These are phyloP conservation scores for Camelus dromedarius DNA, from an alignment of 2,113 vertebrate species.

Conservation along the genomic window DNA sequence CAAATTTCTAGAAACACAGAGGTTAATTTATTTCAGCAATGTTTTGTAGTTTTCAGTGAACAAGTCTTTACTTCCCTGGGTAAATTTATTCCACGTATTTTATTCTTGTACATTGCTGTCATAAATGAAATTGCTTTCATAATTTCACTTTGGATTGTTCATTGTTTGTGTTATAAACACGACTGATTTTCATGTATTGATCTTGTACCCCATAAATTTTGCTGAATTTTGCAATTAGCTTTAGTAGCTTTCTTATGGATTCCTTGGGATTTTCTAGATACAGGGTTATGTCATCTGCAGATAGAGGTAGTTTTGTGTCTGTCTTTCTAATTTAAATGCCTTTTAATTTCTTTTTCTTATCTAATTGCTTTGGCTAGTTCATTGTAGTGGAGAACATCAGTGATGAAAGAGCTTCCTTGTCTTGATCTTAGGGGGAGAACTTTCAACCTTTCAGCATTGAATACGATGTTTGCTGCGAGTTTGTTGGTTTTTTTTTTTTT, in stretches of 20 bases:
- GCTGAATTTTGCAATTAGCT: background rate
- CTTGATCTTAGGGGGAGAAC: background rate
- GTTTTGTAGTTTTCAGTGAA: background rate
- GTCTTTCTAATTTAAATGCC: background rate
- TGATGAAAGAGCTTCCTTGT: background rate
- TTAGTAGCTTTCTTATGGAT: background rate
- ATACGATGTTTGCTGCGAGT: background rate
- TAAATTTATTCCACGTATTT: slow-evolving; percentile 16
- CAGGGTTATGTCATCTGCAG: background rate
- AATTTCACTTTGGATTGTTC: background rate
- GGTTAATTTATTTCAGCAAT: background rate
- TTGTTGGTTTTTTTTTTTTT: background rate
- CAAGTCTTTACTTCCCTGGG: background rate
- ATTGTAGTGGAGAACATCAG: background rate
- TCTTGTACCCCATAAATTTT: background rate
- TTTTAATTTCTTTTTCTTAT: background rate
- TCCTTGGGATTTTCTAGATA: background rate
- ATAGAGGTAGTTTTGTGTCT: background rate
- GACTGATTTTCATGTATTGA: background rate
- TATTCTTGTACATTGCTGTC: background rate
- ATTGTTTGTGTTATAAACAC: background rate
- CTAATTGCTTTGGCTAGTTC: background rate
- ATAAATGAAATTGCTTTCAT: background rate
- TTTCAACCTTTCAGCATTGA: background rate
- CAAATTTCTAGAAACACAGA: background rate